phyloP scores from a whole-genome alignment of 2,113 vertebrate genomes.

The Phyllopteryx taeniolatus region DNA sequence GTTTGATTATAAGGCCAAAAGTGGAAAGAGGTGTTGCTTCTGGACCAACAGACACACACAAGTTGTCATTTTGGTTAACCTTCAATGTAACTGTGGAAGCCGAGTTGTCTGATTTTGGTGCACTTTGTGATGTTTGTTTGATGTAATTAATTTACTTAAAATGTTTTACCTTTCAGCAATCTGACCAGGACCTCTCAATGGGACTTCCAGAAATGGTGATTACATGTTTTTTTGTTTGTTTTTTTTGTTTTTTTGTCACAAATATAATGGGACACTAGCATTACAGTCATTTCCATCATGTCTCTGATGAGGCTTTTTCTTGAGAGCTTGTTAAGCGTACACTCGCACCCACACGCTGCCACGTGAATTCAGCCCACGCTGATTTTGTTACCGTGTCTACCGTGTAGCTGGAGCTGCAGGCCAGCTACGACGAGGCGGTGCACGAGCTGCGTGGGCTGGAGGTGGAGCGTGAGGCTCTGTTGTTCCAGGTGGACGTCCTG shows the following conservation, averaged over 20 bases:
- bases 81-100: too few species aligned
- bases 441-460: constrained; percentile 72
- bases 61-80: too few species aligned
- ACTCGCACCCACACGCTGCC: constrained; percentile 30
- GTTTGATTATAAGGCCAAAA: too few species aligned
- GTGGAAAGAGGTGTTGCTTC: too few species aligned
- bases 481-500: constrained; percentile 77
- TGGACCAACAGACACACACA: too few species aligned
- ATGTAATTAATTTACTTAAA: not conserved
- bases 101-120: too few species aligned
- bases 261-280: not conserved
- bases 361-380: constrained; percentile 34
- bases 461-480: constrained; percentile 69
- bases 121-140: not conserved
- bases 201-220: constrained; percentile 71
- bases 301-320: constrained; percentile 21
- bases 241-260: not conserved
- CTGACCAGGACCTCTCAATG: constrained; percentile 67
- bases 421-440: constrained; percentile 68
- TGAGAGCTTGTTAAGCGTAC: constrained; percentile 22
- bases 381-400: constrained; percentile 33
- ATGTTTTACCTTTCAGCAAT: constrained; percentile 37
- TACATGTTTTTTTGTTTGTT: not conserved
- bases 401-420: constrained; percentile 70
- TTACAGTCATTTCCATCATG: not conserved